phyloP scores from a whole-genome alignment of 2,888 invertebrate species.

The Nomada goodeniana region DNA sequence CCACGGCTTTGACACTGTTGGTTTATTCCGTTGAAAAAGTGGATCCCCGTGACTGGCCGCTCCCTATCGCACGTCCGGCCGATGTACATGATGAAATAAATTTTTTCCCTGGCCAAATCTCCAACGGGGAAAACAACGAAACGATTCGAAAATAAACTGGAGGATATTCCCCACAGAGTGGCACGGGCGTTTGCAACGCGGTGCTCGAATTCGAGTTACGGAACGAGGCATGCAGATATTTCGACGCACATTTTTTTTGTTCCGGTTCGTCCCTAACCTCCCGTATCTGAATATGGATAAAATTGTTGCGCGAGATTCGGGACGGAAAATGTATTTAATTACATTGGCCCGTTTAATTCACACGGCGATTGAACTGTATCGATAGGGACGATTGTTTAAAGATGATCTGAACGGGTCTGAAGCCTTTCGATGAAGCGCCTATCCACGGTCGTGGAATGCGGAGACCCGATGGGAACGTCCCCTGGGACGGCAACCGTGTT shows the following conservation, averaged over 20 bases:
- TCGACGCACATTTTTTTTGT: neutral
- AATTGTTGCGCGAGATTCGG: neutral
- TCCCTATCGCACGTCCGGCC: slow-evolving; percentile 43
- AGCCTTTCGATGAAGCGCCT: too few relatives aligned
- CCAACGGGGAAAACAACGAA: slow-evolving; percentile 24
- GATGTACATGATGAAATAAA: slow-evolving; percentile 41
- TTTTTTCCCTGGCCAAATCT: slow-evolving; percentile 21
- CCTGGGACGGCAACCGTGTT: neutral
- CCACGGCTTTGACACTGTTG: slow-evolving; percentile 51
- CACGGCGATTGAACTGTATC: too few relatives aligned
- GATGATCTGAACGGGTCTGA: too few relatives aligned
- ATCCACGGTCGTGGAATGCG: neutral
- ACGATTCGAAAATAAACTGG: slow-evolving; percentile 44
- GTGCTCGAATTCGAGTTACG: slow-evolving; percentile 11
- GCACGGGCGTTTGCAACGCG: neutral
- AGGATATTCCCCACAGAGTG: slow-evolving; percentile 12
- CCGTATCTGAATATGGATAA: neutral
- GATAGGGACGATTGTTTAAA: too few relatives aligned
- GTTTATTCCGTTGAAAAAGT: slow-evolving; percentile 50
- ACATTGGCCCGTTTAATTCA: too few relatives aligned
- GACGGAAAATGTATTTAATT: too few relatives aligned
- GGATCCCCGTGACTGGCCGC: slow-evolving; percentile 30
- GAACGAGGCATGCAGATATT: neutral
- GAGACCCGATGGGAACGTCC: neutral
- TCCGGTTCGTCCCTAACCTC: neutral